Evolutionary conservation across 2,888 invertebrate genomes (phyloP), one percentile per base, ranked within the genome.

Genomic region (Listrodromus nycthemerus): DNA sequence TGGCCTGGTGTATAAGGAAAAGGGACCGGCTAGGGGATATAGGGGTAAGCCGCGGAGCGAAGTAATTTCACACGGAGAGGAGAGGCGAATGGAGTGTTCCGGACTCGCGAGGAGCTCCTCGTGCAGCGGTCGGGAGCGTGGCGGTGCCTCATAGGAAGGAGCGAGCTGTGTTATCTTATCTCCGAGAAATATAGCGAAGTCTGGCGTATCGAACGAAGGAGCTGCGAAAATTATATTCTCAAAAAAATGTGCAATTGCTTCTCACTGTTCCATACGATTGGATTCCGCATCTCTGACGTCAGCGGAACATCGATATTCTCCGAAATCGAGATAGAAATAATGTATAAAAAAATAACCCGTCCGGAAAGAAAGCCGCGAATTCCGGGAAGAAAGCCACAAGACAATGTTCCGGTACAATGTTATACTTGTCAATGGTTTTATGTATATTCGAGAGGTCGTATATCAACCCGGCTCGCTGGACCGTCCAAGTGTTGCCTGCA

Each of bases 31-130:
- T 74, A 73, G 85, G 88, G 91, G 90, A 90, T 91, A 90, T 91
- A 90, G 90, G 92, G 91, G 91, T 92, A 92, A 93, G 92, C 92
- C 93, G 90, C 92, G 66, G 88, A 91, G 92, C 92, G 89, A 92
- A 93, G 93, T 93, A 93, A 93, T 93, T 93, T 93, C 92, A 92
- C 92, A 91, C 92, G 92, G 88, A 90, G 89, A 70, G 67, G 33
- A 63, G 66, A 69, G 71, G 79, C 67, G 2, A 21, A 27, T 73
- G 63, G 21, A 30, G 66, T 73, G 66, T 80, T 73, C 73, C 63
- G 90, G 90, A 89, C 85, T 88, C 86, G 88, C 27, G n/a, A 77
- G 91, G 86, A 82, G 77, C 86, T 88, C 87, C 84, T 55, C 19
- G 79, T 19, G 65, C 30, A 33, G n/a, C 41, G 19, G 61, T 41